Base-by-base conservation (phyloP, 2,888 invertebrate genomes). In the Metallyticus violacea region DNA sequence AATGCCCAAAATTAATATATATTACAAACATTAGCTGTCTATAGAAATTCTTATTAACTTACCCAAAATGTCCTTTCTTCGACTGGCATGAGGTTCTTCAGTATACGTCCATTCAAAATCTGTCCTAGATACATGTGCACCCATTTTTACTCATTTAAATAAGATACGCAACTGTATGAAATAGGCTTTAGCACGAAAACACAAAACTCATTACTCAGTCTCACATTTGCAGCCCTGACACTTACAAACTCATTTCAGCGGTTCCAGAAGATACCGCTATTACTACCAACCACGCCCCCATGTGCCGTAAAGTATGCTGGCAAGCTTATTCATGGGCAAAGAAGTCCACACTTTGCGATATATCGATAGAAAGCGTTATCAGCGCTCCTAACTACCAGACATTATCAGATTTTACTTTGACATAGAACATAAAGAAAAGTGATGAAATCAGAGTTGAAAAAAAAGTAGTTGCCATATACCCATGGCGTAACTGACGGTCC, bases 81-180 rank as follows among this genome's bases (percentile, higher is more conserved):
- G 94, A 87, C 96, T 96, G 6, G 99, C 99, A 92, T 99, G 99
- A 9, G 99, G 99, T 91, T 99, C 99, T 91, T 99, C 99, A 0
- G 97, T 98, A 90, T 98, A 98, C 78, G 95, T 95, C 99, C 99
- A 99, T 91, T 99, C 99, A 91, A 99, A 99, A 93, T 99, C 99
- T 1, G 95, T 96, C 90, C 98, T 95, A 27, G 99, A 97, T 81
- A 99, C 98, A 90, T 95, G 95, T 89, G 98, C 97, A 88, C 99
- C 99, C 99, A 99, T 99, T 90, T 91, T 93, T 6, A 5, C 15
- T 62, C 40, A 62, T 62, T 3, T 6, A 26, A 26, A 25, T 40
- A 82, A 26, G 30, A n/a, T n/a, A 86, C n/a, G n/a, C 28, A 27
- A 4, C 15, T 15, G 40, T 40, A 15, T 40, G 15, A 15, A 62